Percentiles rank a stretch among this genome's conserved stretches.
These are phyloP conservation scores for Syngnathus floridae DNA, from an alignment of 2,113 vertebrate species.

Conservation along the genomic window DNA sequence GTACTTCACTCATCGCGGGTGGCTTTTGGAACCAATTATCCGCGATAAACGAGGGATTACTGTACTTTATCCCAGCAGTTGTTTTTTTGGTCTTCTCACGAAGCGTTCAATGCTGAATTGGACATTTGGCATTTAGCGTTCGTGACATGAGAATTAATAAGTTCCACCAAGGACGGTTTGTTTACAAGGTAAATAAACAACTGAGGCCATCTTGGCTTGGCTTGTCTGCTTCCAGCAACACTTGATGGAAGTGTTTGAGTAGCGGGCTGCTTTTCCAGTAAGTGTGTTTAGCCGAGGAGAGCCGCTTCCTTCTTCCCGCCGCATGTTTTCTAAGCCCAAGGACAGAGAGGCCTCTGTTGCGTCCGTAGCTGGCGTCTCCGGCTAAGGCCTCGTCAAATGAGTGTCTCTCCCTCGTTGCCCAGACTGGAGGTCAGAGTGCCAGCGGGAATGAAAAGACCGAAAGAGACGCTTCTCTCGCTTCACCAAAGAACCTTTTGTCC, in stretches of 20 bases:
- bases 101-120: not conserved
- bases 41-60: too few relatives aligned
- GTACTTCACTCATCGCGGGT: too few relatives aligned
- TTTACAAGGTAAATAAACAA: slow-evolving; percentile 4
- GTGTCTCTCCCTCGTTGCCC: slow-evolving; percentile 20
- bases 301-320: slow-evolving; percentile 36
- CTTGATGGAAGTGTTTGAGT: slow-evolving; percentile 44
- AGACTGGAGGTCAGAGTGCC: slow-evolving; percentile 22
- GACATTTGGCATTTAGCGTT: slow-evolving; percentile 1
- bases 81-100: not conserved
- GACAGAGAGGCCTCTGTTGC: slow-evolving; percentile 47
- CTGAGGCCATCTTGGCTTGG: not conserved
- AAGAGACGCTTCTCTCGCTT: slow-evolving; percentile 6
- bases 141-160: not conserved
- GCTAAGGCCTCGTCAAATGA: slow-evolving; percentile 21
- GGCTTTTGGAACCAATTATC: too few relatives aligned
- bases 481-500: slow-evolving; percentile 3
- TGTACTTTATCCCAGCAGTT: not conserved
- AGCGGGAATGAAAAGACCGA: slow-evolving; percentile 11
- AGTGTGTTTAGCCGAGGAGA: slow-evolving; percentile 34
- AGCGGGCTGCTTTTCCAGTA: slow-evolving; percentile 47
- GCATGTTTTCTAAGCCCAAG: slow-evolving; percentile 42
- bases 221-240: not conserved
- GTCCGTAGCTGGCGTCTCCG: slow-evolving; percentile 32
- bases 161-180: not conserved